Base-by-base conservation (phyloP, 2,797 vertebrate genomes). In the Amphiprion clarkii region DNA sequence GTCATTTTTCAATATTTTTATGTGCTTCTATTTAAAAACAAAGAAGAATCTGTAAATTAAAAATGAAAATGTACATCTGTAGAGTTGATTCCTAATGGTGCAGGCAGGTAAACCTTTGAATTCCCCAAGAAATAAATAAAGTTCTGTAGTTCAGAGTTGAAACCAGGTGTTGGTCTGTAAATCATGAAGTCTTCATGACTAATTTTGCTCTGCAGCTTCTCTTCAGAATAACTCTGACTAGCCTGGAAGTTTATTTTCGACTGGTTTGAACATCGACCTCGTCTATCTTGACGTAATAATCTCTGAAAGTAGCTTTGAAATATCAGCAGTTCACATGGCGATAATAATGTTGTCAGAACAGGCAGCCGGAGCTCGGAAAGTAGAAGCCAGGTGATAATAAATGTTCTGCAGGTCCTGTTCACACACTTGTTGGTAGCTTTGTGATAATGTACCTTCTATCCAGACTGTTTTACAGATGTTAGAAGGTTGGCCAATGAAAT, bases 391-490 rank as follows among this genome's bases (percentile, higher is more conserved):
- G 1, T 14, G 19, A 4, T 17, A 16, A 59, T 52, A 40, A 52
- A 57, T 14, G 12, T 53, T 54, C 5, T 39, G 13, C 25, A 58
- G 53, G 16, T 55, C 31, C 5, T 19, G 33, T 40, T 61, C 19
- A 31, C 58, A 40, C 56, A 5, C 3, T 67, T 49, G 46, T 11
- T 25, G 42, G 25, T 54, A 31, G 21, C 27, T 39, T 14, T 12
- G 13, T 27, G 17, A n/a, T 48, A 27, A 27, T 27, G 27, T 4
- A 27, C 27, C 13, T 16, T 48, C 9, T 8, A 3, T 36, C 46
- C 40, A 53, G 29, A 54, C 40, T 66, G n/a, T 51, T 76, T 68
- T 46, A 33, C 27, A 49, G 36, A 66, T 40, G 29, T 48, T 27
- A 8, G 13, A 40, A 10, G 3, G 16, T 61, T 73, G 57, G 46